Evolutionary conservation across 2,888 invertebrate species (phyloP).

Genomic region (Neuroscelio doddi): DNA sequence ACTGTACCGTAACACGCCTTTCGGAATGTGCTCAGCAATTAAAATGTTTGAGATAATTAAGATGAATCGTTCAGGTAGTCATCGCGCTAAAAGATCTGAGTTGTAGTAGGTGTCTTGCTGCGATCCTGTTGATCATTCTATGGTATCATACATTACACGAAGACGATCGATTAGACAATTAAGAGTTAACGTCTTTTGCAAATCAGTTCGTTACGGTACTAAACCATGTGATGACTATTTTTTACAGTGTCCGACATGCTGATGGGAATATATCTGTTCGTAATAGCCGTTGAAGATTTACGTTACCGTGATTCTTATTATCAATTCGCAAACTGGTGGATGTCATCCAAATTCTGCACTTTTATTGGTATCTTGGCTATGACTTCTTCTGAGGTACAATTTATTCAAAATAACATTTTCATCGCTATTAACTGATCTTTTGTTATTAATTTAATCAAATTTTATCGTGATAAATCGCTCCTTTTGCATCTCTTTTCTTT

Average conservation of each 20-base stretch:
- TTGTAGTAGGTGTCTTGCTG: constrained; percentile 15
- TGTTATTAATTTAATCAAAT: no score
- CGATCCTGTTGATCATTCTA: constrained; percentile 22
- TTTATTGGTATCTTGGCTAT: constrained; percentile 78
- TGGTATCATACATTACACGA: constrained; percentile 25
- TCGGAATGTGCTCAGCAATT: constrained; percentile 32
- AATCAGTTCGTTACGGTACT: constrained; percentile 32
- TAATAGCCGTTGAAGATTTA: constrained; percentile 77
- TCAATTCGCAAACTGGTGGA: constrained; percentile 77
- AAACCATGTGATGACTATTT: constrained; percentile 35
- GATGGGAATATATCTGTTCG: constrained; percentile 80
- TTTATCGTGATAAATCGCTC: no score
- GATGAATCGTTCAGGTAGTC: constrained; percentile 35
- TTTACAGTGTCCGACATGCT: constrained; percentile 77
- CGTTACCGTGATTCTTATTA: constrained; percentile 76
- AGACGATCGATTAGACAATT: constrained; percentile 45
- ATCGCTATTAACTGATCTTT: background rate
- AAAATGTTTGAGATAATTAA: constrained; percentile 41
- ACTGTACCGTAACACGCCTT: constrained; percentile 27
- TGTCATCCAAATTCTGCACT: constrained; percentile 79
- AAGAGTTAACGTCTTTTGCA: constrained; percentile 16
- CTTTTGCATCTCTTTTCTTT: no score
- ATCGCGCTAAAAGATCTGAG: constrained; percentile 21
- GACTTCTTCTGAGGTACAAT: constrained; percentile 77
- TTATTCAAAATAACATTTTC: background rate